Evolutionary conservation across 2,113 vertebrate genomes (phyloP).

Genomic region (Sander lucioperca): DNA sequence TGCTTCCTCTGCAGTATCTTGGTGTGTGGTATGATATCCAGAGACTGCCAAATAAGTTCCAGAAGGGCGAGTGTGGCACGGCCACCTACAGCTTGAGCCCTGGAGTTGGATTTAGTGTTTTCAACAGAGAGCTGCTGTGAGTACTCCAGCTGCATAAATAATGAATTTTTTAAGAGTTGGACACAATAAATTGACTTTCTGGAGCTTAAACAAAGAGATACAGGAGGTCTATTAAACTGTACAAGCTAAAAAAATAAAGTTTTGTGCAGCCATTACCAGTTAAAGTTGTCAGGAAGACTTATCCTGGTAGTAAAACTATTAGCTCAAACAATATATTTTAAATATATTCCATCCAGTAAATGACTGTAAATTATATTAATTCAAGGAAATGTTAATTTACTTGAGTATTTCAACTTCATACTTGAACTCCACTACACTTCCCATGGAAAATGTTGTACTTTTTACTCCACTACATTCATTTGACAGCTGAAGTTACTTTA

Average conservation of each 20-base stretch:
- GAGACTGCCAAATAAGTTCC: constrained; percentile 85
- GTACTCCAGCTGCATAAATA: neutral
- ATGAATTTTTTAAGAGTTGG: neutral
- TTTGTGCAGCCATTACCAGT: neutral
- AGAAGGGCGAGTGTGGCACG: constrained; percentile 87
- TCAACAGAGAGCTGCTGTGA: constrained; percentile 85
- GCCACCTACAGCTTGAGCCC: constrained; percentile 87
- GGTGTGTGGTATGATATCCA: constrained; percentile 90
- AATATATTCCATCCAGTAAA: neutral
- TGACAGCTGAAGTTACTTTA: neutral
- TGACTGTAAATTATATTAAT: neutral
- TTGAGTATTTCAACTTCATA: neutral
- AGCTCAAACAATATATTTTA: neutral
- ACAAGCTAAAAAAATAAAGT: neutral
- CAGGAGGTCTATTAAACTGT: neutral
- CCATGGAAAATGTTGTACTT: too few relatives aligned
- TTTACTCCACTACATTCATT: neutral
- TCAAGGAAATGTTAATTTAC: neutral
- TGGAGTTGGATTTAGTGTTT: constrained; percentile 83
- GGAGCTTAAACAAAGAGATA: neutral
- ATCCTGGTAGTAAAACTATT: neutral
- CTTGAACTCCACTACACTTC: too few relatives aligned
- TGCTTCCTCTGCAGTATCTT: constrained; percentile 82
- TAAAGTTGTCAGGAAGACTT: neutral
- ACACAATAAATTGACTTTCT: neutral